These are phyloP conservation scores for Tauraco hartlaubi DNA, from an alignment of 2,797 vertebrate species.

Conservation along the genomic window DNA sequence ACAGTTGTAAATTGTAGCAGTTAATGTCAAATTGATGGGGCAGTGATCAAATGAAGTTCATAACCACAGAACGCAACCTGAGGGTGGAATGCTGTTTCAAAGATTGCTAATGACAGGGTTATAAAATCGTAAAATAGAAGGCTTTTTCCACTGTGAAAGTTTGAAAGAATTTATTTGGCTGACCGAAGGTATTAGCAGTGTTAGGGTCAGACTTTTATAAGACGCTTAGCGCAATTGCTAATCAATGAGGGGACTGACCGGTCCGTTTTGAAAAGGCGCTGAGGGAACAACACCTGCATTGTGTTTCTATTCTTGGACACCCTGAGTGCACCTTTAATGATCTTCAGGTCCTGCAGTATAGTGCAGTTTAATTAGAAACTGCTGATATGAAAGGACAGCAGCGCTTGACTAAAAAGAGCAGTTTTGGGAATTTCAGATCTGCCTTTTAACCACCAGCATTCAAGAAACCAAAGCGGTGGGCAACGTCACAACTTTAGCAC, in stretches of 20 bases:
- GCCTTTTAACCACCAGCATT: constrained; percentile 6
- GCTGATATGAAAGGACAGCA: neutral
- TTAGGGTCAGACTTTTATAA: constrained; percentile 38
- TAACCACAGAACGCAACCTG: constrained; percentile 74
- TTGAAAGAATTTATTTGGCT: constrained; percentile 68
- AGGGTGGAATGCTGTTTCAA: constrained; percentile 76
- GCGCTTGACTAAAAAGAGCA: neutral
- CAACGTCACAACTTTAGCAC: neutral
- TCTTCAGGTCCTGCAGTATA: neutral
- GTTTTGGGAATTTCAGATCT: neutral
- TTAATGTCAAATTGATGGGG: constrained; percentile 76
- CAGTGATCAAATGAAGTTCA: constrained; percentile 78
- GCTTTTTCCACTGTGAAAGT: constrained; percentile 57
- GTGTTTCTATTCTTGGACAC: constrained; percentile 25
- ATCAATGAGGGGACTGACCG: neutral
- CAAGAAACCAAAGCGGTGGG: neutral
- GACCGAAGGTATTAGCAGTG: constrained; percentile 29
- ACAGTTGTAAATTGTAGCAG: constrained; percentile 77
- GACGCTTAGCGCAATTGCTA: constrained; percentile 23
- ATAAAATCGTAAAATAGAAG: constrained; percentile 75
- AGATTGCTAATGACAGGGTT: constrained; percentile 76
- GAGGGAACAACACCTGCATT: constrained; percentile 32
- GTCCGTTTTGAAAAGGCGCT: neutral
- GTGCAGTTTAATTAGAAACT: constrained; percentile 52
- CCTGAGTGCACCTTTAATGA: neutral